These are phyloP conservation scores for Oceanites oceanicus DNA, from an alignment of 2,113 vertebrate species.

Conservation along the genomic window DNA sequence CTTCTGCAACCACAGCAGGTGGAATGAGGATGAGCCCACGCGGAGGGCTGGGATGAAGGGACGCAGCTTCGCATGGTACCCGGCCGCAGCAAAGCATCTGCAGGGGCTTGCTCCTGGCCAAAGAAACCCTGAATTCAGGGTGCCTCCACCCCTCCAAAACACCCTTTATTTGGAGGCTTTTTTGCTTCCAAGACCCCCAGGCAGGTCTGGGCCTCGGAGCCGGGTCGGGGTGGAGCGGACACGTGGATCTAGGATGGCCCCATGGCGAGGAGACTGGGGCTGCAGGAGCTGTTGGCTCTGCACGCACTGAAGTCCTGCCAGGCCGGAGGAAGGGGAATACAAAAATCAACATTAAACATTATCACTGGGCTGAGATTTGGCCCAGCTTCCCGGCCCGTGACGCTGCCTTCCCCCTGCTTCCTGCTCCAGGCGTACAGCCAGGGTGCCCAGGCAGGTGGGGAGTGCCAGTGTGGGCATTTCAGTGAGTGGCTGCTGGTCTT, in stretches of 20 bases:
- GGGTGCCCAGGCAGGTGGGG: background rate
- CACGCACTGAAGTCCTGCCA: background rate
- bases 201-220: background rate
- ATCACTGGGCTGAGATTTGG: background rate
- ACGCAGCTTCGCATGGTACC: accelerated
- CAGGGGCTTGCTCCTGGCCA: background rate
- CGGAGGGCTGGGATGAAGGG: accelerated
- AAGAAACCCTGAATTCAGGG: background rate
- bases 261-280: background rate
- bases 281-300: background rate
- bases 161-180: background rate
- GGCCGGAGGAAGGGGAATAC: background rate
- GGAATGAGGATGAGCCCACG: accelerated
- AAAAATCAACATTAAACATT: background rate
- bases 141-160: background rate
- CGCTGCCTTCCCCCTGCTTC: background rate
- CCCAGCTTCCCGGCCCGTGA: background rate
- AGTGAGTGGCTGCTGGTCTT: accelerated
- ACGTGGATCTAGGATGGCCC: accelerated
- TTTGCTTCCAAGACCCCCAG: background rate
- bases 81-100: background rate
- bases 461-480: background rate
- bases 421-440: background rate
- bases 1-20: background rate
- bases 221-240: background rate